Evolutionary conservation across 2,888 invertebrate genomes (phyloP).

Genomic region (Nudaria mundana): DNA sequence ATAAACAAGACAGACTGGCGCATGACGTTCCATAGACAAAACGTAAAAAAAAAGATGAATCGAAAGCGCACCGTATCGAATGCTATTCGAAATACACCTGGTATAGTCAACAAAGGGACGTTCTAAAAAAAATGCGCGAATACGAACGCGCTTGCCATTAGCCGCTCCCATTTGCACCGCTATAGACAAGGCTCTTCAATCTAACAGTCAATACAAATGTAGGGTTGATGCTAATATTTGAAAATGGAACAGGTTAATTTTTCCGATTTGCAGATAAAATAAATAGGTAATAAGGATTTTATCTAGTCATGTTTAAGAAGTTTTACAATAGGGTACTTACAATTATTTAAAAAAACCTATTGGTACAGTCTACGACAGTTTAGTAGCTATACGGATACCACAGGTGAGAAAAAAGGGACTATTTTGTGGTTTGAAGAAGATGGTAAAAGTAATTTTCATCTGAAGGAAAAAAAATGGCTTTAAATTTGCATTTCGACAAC

Average conservation of each 20-base stretch:
- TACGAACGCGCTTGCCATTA: conserved; percentile 73
- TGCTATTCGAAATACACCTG: conserved; percentile 69
- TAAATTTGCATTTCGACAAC: conserved; percentile 49
- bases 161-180: conserved; percentile 72
- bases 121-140: conserved; percentile 76
- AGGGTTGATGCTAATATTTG: conserved; percentile 40
- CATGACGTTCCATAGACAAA: conserved; percentile 55
- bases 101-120: conserved; percentile 76
- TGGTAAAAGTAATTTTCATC: too few species aligned
- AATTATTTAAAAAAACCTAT: too few species aligned
- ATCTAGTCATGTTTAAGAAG: too few species aligned
- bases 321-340: too few species aligned
- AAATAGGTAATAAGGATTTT: too few species aligned
- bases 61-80: conserved; percentile 63
- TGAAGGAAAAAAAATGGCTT: too few species aligned
- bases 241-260: background rate
- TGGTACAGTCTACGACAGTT: too few species aligned
- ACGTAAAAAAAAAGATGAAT: conserved; percentile 48
- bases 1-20: conserved; percentile 55
- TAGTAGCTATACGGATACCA: too few species aligned
- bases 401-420: too few species aligned
- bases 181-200: conserved; percentile 75
- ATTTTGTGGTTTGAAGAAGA: too few species aligned
- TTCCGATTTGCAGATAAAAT: too few species aligned
- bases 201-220: conserved; percentile 65